Percentiles rank a stretch among this genome's conserved stretches.
Conservation (phyloP, 2,797 vertebrate species). For the Pampus argenteus region DNA sequence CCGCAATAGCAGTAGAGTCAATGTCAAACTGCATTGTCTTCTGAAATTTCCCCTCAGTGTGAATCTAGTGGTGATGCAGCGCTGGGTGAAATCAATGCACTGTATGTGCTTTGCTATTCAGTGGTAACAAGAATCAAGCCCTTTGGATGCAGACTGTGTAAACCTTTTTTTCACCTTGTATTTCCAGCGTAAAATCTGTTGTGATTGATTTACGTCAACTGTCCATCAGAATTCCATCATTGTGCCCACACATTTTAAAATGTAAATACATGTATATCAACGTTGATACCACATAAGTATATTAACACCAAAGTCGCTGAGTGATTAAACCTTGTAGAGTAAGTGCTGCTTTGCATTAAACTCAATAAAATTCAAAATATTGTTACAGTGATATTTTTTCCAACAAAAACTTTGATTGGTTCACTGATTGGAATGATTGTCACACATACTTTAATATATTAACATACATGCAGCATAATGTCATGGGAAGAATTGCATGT, state of each 20-base stretch:
- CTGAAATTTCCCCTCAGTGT: not conserved
- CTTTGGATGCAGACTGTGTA: conserved; percentile 9
- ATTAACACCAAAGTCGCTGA: not conserved
- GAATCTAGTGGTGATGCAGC: not conserved
- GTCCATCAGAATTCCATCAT: not conserved
- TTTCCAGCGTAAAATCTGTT: conserved; percentile 17
- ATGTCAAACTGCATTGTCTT: not conserved
- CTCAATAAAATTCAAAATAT: not conserved
- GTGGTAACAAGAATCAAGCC: conserved; percentile 6
- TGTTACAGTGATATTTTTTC: not conserved
- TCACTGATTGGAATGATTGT: not conserved
- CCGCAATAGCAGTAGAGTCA: not conserved
- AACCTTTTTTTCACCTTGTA: not conserved
- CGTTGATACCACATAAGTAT: not conserved
- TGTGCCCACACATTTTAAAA: not conserved
- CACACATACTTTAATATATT: not conserved
- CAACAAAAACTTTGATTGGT: not conserved
- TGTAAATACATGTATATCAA: not conserved
- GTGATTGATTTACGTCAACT: conserved; percentile 3
- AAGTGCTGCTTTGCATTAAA: not conserved
- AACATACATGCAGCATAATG: too few species aligned
- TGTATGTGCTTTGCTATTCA: conserved; percentile 7
- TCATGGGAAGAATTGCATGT: not conserved
- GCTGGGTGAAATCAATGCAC: conserved; percentile 11
- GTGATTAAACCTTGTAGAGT: conserved; percentile 4